These are phyloP conservation scores for Nannobrachium achirus DNA, from an alignment of 2,113 vertebrate species.

Conservation along the genomic window DNA sequence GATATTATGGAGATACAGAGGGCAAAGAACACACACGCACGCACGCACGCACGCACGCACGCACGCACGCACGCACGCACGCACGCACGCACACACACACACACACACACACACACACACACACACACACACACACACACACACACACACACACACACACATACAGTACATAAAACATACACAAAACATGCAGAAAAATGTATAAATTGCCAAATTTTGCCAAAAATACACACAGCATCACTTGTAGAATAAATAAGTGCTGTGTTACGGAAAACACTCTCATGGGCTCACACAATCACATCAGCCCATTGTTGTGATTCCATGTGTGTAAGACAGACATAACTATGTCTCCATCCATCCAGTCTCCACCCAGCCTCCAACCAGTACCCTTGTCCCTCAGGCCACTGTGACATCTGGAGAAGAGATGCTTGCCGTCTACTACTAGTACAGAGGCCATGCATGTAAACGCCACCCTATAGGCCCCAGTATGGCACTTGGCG, in stretches of 20 bases:
- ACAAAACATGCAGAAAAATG: no score
- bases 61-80: constrained; percentile 21
- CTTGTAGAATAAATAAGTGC: no score
- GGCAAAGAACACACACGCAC: neutral
- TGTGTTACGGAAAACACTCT: no score
- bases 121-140: constrained; percentile 22
- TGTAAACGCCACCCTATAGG: constrained; percentile 46
- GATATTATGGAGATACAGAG: no score
- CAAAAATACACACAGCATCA: no score
- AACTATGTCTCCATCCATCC: constrained; percentile 2
- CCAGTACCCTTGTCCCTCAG: no score
- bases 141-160: constrained; percentile 20
- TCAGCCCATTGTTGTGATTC: no score
- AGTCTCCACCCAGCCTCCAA: constrained; percentile 24
- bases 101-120: constrained; percentile 35
- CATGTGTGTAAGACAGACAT: no score
- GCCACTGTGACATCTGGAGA: constrained; percentile 36
- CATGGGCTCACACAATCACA: no score
- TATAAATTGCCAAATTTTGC: no score
- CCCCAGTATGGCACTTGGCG: constrained; percentile 11
- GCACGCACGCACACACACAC: constrained; percentile 17
- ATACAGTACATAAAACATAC: no score
- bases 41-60: neutral
- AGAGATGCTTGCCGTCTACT: constrained; percentile 47
- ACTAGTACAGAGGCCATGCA: constrained; percentile 38